Evolutionary conservation across 2,113 vertebrate species (phyloP), one percentile per base, ranked within the genome.

Genomic region (Takifugu flavidus): DNA sequence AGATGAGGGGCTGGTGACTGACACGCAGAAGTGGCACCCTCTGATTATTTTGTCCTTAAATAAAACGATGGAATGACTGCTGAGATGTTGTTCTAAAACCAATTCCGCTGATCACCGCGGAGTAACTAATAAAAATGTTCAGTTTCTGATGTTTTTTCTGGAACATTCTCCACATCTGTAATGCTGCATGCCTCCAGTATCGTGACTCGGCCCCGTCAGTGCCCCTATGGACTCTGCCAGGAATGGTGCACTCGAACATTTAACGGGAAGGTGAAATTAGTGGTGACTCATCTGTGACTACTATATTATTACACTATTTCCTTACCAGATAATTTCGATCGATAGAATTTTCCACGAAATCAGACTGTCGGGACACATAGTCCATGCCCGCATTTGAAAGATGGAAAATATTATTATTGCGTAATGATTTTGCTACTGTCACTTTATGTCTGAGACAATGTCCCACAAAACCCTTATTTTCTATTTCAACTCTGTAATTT

Each of bases 241-340:
- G 42, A 81, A 82, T 53, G 68, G 77, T 52, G 82, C 72, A 85
- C 75, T 39, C 75, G 72, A 87, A 80, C 78, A 73, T 86, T 67
- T 62, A 81, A 77, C 66, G 69, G 84, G 75, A 91, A 91, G 81
- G 60, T 89, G 54, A 89, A 88, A 90, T 91, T 88, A 89, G 86
- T 78, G 85, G 83, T 90, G 85, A 89, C 74, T 90, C 84, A 90
- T 87, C 71, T 72, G 70, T 84, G 74, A 66, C 69, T 52, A 75
- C 78, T 77, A 70, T 89, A 75, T 88, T 78, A 90, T 90, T 91
- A 87, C 84, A 85, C 76, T 15, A 82, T 89, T 89, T 89, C 75
- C 83, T 79, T 62, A 86, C 81, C 76, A 76, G 82, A 84, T 72
- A 62, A 87, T 86, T 88, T 81, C 62, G 84, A 83, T 90, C 74